phyloP scores from a whole-genome alignment of 2,113 vertebrate species.

The Chauna torquata region DNA sequence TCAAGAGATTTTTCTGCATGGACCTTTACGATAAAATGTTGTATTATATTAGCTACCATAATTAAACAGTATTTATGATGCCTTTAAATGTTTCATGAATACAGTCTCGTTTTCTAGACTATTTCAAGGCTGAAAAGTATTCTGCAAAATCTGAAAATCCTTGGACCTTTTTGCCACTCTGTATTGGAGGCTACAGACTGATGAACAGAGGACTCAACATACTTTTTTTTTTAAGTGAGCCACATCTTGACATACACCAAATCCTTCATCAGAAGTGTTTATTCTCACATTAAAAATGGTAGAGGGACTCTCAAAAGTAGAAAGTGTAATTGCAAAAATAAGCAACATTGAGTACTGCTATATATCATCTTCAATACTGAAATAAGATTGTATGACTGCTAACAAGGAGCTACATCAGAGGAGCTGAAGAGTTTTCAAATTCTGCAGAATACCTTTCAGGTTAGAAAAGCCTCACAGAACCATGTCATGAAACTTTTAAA shows the following conservation, averaged over 20 bases:
- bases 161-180: neutral
- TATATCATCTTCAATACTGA: neutral
- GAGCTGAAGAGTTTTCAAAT: neutral
- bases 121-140: neutral
- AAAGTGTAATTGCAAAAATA: neutral
- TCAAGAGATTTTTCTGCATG: neutral
- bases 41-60: neutral
- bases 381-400: neutral
- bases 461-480: neutral
- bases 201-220: neutral
- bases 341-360: neutral
- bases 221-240: neutral
- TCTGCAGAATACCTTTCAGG: neutral
- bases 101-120: neutral
- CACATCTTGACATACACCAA: neutral
- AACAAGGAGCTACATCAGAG: neutral
- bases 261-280: neutral
- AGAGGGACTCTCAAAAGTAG: neutral
- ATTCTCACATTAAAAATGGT: neutral
- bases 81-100: neutral
- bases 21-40: neutral
- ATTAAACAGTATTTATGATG: neutral
- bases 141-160: neutral
- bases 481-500: neutral
- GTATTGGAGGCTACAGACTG: neutral